These are phyloP conservation scores for Aplochiton taeniatus DNA, from an alignment of 2,797 vertebrate species.

Conservation along the genomic window DNA sequence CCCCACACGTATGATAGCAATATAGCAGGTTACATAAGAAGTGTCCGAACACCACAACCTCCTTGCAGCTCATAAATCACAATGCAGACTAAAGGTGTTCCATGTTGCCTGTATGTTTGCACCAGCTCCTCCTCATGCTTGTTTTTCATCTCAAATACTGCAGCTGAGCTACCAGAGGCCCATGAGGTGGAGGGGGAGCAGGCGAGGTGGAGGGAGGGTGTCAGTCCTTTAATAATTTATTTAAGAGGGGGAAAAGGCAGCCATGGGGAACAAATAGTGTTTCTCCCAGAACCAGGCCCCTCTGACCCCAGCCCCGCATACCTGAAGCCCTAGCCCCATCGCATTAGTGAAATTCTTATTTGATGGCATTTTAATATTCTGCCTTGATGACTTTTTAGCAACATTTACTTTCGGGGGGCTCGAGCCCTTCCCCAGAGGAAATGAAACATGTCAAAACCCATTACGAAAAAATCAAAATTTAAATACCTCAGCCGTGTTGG, in stretches of 20 bases:
- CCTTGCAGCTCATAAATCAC: constrained; percentile 14
- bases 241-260: constrained; percentile 89
- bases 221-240: constrained; percentile 87
- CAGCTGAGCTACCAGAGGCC: constrained; percentile 88
- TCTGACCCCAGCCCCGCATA: constrained; percentile 86
- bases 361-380: constrained; percentile 99
- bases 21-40: not conserved
- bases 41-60: constrained; percentile 34
- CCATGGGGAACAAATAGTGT: constrained; percentile 99
- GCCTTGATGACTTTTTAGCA: constrained; percentile 99
- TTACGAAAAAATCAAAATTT: constrained; percentile 99
- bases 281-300: constrained; percentile 94
- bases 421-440: constrained; percentile 96
- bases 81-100: constrained; percentile 31
- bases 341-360: constrained; percentile 99
- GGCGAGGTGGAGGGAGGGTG: constrained; percentile 78
- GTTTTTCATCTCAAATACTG: constrained; percentile 77
- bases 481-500: constrained; percentile 98
- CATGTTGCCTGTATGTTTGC: constrained; percentile 45
- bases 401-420: constrained; percentile 99
- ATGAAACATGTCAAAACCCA: constrained; percentile 99
- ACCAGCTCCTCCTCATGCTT: constrained; percentile 59
- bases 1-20: too few relatives aligned
- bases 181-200: constrained; percentile 83
- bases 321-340: constrained; percentile 94